A percentile compares a stretch with the other conserved stretches of the same genome.
Evolutionary conservation across 92 coral and sea anemone species (phyloP).

Genomic region (Isaurus tuberculatus): DNA sequence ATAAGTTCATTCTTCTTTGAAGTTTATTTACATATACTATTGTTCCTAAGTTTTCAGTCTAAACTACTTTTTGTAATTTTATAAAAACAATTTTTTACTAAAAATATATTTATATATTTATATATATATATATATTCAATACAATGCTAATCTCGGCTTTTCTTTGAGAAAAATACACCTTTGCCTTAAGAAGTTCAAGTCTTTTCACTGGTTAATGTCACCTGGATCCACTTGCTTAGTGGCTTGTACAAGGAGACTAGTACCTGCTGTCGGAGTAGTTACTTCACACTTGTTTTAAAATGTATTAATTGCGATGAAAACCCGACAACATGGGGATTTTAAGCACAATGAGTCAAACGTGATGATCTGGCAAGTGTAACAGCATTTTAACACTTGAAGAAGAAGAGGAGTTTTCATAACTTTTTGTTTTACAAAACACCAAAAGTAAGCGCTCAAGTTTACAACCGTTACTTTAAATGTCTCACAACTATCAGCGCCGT

Average conservation of each 20-base stretch:
- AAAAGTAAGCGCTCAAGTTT: too few relatives aligned
- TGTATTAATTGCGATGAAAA: neutral
- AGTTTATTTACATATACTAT: constrained; percentile 40
- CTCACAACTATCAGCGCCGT: too few relatives aligned
- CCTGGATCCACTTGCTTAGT: neutral
- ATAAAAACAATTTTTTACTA: constrained; percentile 43
- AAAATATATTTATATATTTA: constrained; percentile 39
- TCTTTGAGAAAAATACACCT: constrained; percentile 30
- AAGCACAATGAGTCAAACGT: too few relatives aligned
- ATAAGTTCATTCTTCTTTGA: constrained; percentile 10
- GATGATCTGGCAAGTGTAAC: too few relatives aligned
- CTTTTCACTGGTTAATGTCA: neutral
- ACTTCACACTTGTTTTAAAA: neutral
- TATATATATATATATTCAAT: constrained; percentile 24
- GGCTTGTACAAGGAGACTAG: neutral
- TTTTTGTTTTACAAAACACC: too few relatives aligned
- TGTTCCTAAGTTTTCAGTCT: constrained; percentile 23
- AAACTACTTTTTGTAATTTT: neutral
- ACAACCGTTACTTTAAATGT: too few relatives aligned
- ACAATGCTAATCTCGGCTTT: constrained; percentile 20
- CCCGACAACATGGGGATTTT: too few relatives aligned
- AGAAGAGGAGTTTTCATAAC: too few relatives aligned
- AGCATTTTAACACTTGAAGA: too few relatives aligned
- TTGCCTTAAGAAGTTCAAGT: neutral
- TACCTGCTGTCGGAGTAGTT: neutral